phyloP scores from a whole-genome alignment of 1,140 invertebrate species.

The Drosophila ohnishii region DNA sequence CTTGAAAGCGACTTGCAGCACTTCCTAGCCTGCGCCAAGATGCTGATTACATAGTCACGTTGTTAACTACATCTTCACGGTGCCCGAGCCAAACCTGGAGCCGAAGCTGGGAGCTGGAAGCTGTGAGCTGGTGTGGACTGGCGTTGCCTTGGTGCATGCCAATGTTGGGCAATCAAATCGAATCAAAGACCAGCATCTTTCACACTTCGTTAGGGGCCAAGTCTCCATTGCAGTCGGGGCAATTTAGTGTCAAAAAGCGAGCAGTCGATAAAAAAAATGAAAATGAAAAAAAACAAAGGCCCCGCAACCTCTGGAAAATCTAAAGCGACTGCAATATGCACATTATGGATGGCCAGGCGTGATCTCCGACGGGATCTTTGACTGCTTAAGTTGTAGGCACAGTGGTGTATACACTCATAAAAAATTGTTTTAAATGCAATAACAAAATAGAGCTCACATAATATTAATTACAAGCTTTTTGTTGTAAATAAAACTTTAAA shows the following conservation, averaged over 20 bases:
- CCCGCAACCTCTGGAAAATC: constrained; percentile 22
- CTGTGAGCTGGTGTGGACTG: constrained; percentile 63
- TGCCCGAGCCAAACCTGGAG: constrained; percentile 19
- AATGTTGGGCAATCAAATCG: constrained; percentile 72
- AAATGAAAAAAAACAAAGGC: constrained; percentile 17
- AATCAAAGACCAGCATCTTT: constrained; percentile 76
- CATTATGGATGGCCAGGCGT: constrained; percentile 61
- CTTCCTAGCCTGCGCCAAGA: constrained; percentile 63
- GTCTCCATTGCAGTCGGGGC: constrained; percentile 51
- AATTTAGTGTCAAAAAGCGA: constrained; percentile 77
- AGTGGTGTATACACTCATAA: not conserved
- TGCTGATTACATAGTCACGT: constrained; percentile 80
- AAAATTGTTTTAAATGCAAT: not conserved
- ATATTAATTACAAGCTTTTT: not conserved
- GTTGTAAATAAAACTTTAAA: no score
- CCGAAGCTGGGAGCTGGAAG: constrained; percentile 37
- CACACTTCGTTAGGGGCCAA: constrained; percentile 78
- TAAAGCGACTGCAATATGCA: constrained; percentile 62
- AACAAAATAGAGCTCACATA: no score
- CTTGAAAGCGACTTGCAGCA: constrained; percentile 42
- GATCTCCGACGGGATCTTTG: constrained; percentile 44
- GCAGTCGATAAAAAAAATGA: constrained; percentile 57
- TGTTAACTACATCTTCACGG: constrained; percentile 81
- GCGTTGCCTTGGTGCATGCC: constrained; percentile 47
- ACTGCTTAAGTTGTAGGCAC: constrained; percentile 6